These are phyloP conservation scores for Philantomba maxwellii DNA, from an alignment of 2,113 vertebrate genomes.

Conservation along the genomic window DNA sequence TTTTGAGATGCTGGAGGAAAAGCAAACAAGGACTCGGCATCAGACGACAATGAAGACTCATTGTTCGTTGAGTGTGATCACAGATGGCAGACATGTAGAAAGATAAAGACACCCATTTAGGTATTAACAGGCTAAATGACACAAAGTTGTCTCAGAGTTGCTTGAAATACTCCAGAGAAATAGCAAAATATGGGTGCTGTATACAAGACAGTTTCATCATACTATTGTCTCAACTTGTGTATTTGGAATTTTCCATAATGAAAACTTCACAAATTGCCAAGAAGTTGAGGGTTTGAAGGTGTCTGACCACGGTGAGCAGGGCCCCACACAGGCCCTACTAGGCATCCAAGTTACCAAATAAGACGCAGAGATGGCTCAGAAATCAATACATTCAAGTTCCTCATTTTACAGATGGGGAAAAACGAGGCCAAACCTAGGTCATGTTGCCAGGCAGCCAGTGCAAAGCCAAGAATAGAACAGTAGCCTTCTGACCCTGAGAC, in stretches of 20 bases:
- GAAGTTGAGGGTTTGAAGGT: neutral
- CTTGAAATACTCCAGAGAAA: slow-evolving; percentile 1
- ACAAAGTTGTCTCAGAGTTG: neutral
- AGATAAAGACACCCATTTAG: neutral
- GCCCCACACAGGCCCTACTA: neutral
- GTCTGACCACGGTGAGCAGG: neutral
- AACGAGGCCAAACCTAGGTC: neutral
- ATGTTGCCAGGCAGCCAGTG: neutral
- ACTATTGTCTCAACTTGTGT: neutral
- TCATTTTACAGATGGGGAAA: neutral
- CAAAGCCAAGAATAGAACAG: neutral
- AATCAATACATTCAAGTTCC: neutral
- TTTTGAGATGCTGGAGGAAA: neutral
- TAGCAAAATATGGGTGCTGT: neutral
- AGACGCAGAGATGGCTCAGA: neutral
- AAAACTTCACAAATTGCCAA: neutral
- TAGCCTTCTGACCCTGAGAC: neutral
- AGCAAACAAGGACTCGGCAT: neutral
- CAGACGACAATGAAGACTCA: neutral
- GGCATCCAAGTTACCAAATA: neutral
- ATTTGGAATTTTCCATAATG: neutral
- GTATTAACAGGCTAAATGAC: neutral
- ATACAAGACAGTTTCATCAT: neutral
- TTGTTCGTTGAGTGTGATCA: neutral
- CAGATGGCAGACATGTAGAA: neutral